A percentile compares a stretch with the other conserved stretches of the same genome.
Evolutionary conservation across 2,888 invertebrate genomes (phyloP).

Genomic region (Euplagia quadripunctaria): DNA sequence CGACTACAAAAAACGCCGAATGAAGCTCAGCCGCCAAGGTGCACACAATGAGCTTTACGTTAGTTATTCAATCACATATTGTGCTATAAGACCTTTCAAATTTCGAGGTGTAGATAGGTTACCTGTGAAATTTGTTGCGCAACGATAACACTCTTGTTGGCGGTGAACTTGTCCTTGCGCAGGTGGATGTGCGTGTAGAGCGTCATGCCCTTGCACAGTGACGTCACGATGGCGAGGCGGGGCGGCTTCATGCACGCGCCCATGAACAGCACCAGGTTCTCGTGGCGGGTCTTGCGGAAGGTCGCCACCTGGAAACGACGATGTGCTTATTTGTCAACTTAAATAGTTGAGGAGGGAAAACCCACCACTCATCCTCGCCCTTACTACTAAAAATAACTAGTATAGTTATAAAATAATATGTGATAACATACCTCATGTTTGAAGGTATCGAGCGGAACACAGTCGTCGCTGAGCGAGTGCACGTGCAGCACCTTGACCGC

Average conservation of each 20-base stretch:
- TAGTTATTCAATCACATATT: too few species aligned
- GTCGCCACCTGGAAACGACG: conserved; percentile 91
- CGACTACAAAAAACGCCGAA: too few species aligned
- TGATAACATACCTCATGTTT: conserved; percentile 92
- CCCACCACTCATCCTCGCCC: too few species aligned
- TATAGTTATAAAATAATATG: too few species aligned
- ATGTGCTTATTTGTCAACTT: too few species aligned
- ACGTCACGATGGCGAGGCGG: conserved; percentile 98
- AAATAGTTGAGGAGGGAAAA: too few species aligned
- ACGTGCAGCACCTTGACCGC: conserved; percentile 98
- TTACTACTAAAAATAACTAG: too few species aligned
- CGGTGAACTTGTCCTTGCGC: conserved; percentile 96
- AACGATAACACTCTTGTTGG: conserved; percentile 96
- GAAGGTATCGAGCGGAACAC: conserved; percentile 96
- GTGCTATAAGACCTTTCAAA: too few species aligned
- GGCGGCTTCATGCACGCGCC: conserved; percentile 99
- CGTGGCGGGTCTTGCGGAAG: conserved; percentile 98
- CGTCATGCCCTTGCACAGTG: conserved; percentile 98
- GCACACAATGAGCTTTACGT: too few species aligned
- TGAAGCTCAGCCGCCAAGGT: too few species aligned
- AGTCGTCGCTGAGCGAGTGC: conserved; percentile 93
- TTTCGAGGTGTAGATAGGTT: not conserved
- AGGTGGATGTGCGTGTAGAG: conserved; percentile 97
- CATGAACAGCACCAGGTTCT: conserved; percentile 99
- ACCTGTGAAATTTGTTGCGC: conserved; percentile 99